Base-by-base conservation (phyloP, 1,140 invertebrate genomes). In the Drosophila pectinifera region DNA sequence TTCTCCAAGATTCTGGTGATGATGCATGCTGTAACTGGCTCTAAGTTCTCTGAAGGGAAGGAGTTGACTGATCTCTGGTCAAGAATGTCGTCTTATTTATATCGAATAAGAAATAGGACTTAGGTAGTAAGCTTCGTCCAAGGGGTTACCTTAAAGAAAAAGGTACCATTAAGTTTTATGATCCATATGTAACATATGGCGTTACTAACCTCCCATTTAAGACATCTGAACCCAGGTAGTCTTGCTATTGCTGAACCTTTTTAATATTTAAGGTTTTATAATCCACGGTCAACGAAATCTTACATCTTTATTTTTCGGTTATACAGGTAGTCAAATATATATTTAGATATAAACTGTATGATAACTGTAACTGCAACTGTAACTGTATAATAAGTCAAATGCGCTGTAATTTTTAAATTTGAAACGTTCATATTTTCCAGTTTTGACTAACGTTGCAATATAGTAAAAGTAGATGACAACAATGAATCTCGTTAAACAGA, bases 1-100 rank as follows among this genome's bases (percentile, higher is more conserved):
- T 13, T 86, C 80, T 41, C 75, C 65, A 7, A 77, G 53, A 42
- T 80, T 77, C 26, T 80, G 84, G 45, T 88, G 85, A 56, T 88
- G 83, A 61, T 90, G 86, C 80, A 90, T 91, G 31, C 48, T 43
- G 18, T 31, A 14, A 8, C 10, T 22, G 45, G 16, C 6, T 34
- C n/a, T 54, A 22, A 18, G n/a, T 31, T 42, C 18, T 20, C 0
- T 36, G 22, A 39, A 34, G 31, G 13, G 10, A 55, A 46, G 57
- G 43, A 64, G 18, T 49, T 59, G 18, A 73, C 70, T 74, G 57
- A 63, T 54, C 22, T 34, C 6, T 7, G 7, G 1, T 14, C 5
- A 10, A 13, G 5, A 14, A 5, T 13, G 13, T 3, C 0, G 3
- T 2, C n/a, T 4, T 61, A 80, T 73, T 56, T 85, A 85, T 86